These are phyloP conservation scores for Sarcophaga caerulescens DNA, from an alignment of 2,888 invertebrate species.

Conservation along the genomic window DNA sequence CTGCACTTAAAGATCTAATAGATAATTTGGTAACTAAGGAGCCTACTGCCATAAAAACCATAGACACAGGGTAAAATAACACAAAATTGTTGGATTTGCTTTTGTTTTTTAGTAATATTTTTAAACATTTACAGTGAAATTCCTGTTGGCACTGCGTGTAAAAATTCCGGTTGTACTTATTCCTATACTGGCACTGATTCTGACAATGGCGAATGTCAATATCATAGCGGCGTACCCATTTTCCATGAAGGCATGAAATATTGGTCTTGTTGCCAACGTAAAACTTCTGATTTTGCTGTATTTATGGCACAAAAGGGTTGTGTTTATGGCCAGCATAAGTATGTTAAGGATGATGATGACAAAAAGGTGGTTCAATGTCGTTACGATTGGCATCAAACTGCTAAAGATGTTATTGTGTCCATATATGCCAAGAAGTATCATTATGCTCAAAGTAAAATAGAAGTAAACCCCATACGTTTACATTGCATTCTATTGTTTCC, in stretches of 20 bases:
- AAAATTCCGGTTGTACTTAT: constrained; percentile 90
- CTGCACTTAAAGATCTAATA: constrained; percentile 86
- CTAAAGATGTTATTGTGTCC: constrained; percentile 90
- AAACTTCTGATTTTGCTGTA: constrained; percentile 95
- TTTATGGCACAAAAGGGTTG: constrained; percentile 97
- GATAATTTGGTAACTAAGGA: constrained; percentile 73
- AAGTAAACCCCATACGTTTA: constrained; percentile 92
- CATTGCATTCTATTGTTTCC: constrained; percentile 89
- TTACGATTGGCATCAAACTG: constrained; percentile 98
- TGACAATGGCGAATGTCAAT: constrained; percentile 85
- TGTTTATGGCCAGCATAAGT: constrained; percentile 90
- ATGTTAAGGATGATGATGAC: constrained; percentile 87
- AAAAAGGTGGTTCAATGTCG: constrained; percentile 87
- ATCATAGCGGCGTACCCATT: constrained; percentile 94
- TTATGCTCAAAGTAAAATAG: constrained; percentile 87
- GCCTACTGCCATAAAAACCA: neutral
- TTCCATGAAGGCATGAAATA: constrained; percentile 99
- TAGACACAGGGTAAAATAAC: constrained; percentile 61
- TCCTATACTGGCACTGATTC: constrained; percentile 87
- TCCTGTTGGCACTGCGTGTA: constrained; percentile 89
- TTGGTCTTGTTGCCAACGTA: constrained; percentile 97
- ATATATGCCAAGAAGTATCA: constrained; percentile 95
- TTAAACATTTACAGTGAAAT: constrained; percentile 80
- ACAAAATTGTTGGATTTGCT: neutral
- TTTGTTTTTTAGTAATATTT: neutral